phyloP scores from a whole-genome alignment of 2,113 vertebrate genomes.

The Forbesichthys papilliferus region DNA sequence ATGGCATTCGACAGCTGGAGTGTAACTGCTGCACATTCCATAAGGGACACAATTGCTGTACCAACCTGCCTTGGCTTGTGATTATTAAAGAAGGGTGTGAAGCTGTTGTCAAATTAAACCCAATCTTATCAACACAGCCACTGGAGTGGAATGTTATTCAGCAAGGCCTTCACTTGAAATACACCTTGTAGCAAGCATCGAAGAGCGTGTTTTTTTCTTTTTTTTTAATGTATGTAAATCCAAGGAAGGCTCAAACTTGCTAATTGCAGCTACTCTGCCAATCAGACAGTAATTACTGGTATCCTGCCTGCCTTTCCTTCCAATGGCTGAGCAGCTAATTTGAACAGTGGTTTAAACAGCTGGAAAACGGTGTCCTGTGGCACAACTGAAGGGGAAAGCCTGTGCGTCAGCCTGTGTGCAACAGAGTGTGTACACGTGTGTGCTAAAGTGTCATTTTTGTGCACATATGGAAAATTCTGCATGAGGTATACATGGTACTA shows the following conservation, averaged over 20 bases:
- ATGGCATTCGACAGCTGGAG: no score
- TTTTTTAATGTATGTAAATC: conserved; percentile 62
- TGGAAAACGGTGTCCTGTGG: conserved; percentile 73
- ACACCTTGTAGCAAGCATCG: conserved; percentile 14
- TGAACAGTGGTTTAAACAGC: conserved; percentile 81
- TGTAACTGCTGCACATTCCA: no score
- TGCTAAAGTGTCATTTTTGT: conserved; percentile 22
- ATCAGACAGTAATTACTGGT: conserved; percentile 84
- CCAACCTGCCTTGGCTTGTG: background rate
- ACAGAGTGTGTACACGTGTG: conserved; percentile 20
- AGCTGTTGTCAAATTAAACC: background rate
- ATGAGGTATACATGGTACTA: conserved; percentile 41
- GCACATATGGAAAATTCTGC: conserved; percentile 36
- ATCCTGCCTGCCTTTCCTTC: conserved; percentile 82
- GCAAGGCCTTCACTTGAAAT: conserved; percentile 6
- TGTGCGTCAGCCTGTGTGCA: conserved; percentile 36
- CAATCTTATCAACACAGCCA: background rate
- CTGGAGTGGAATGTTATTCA: background rate
- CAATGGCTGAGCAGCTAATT: conserved; percentile 85
- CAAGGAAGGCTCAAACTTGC: conserved; percentile 60
- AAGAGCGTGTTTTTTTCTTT: conserved; percentile 35
- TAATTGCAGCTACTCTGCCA: conserved; percentile 84
- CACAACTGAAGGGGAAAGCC: conserved; percentile 57
- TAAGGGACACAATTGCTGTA: no score
- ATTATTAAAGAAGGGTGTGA: background rate